Evolutionary conservation across 2,113 vertebrate genomes (phyloP), one percentile per base, ranked within the genome.

Genomic region (Sinocyclocheilus maitianheensis): DNA sequence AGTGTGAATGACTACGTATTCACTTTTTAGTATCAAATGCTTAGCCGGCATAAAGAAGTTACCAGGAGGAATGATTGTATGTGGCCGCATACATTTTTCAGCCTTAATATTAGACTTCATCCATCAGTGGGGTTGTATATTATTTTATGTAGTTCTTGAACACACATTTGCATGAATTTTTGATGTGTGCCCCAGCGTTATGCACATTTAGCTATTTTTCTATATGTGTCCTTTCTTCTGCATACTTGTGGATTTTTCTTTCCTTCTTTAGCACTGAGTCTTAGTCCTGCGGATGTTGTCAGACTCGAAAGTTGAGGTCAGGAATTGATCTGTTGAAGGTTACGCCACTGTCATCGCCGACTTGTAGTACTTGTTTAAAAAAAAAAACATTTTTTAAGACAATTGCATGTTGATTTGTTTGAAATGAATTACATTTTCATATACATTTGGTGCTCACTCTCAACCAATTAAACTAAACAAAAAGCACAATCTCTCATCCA

Each of bases 51-150:
- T 7, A 53, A 74, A 51, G 53, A 85, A 85, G 72, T 85, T 85
- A 72, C n/a, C 63, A 7, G 67, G 79, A 51, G 20, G 60, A 34
- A 82, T 76, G 67, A 74, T 69, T 85, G 48, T 76, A 76, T 77
- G 78, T 76, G n/a, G 34, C 53, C 51, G n/a, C 71, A 82, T 85
- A 60, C 71, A 88, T 85, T 77, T 71, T 82, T 87, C 83, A 84
- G 55, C 58, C 58, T 67, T 58, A 76, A 62, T 60, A 26, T 53
- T 22, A 43, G 51, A 81, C 55, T 78, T 83, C 51, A 82, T 88
- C 63, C 63, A 72, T 77, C 84, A 88, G 13, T 24, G 51, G n/a
- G 63, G 30, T 63, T 75, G 69, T 43, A 55, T n/a, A 67, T 40
- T 20, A 43, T 80, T 79, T 48, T 46, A 81, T 48, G 40, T 67